Conservation (phyloP, 2,888 invertebrate genomes). For the Noctua janthina region DNA sequence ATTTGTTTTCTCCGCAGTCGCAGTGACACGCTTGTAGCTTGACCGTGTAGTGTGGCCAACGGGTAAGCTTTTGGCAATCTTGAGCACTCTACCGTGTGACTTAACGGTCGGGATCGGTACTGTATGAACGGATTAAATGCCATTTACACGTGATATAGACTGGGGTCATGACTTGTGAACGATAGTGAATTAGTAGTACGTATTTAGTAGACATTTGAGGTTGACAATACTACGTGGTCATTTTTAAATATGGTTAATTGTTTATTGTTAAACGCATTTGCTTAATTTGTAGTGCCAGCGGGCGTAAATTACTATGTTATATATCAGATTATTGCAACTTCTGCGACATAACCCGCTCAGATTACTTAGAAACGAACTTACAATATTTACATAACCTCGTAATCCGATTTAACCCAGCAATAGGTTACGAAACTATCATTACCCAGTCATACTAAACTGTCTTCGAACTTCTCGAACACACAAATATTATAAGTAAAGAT, state of each 20-base stretch:
- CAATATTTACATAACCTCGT: conserved; percentile 29
- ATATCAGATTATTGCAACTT: conserved; percentile 2
- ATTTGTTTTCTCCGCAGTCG: neutral
- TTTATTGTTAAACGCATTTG: neutral
- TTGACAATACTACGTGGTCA: neutral
- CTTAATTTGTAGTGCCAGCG: neutral
- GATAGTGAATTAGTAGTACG: neutral
- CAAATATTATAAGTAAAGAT: conserved; percentile 54
- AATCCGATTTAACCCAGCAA: conserved; percentile 37
- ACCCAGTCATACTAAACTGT: conserved; percentile 25
- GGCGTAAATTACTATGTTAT: neutral
- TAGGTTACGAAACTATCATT: conserved; percentile 33
- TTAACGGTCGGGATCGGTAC: neutral
- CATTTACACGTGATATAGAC: neutral
- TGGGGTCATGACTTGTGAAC: neutral
- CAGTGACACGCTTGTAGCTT: neutral
- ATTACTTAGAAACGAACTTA: conserved; percentile 15
- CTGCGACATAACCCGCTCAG: neutral
- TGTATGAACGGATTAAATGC: conserved; percentile 22
- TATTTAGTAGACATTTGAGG: neutral
- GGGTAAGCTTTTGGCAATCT: conserved; percentile 40
- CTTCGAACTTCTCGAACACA: conserved; percentile 24
- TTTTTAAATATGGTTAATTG: too few species aligned
- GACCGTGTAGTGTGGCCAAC: neutral
- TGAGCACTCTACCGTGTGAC: conserved; percentile 7